A percentile compares a stretch with the other conserved stretches of the same genome.
These are phyloP conservation scores for Kradibia gibbosae DNA, from an alignment of 1,140 invertebrate genomes.

Conservation along the genomic window DNA sequence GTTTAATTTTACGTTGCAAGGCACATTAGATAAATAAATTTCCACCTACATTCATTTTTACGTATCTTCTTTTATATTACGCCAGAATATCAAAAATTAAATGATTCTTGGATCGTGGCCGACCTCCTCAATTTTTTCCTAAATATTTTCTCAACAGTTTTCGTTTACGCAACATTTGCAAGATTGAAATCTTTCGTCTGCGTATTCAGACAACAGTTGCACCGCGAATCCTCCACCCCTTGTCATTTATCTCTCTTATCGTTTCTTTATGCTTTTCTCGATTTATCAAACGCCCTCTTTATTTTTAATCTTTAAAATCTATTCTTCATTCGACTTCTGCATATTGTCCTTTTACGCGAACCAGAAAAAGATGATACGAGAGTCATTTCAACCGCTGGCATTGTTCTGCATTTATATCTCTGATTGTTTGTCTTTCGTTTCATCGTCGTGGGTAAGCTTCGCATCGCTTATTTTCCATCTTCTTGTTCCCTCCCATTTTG, in stretches of 20 bases:
- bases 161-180: neutral
- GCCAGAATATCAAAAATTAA: neutral
- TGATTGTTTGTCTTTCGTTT: neutral
- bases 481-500: too few relatives aligned
- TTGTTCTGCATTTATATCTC: neutral
- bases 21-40: too few relatives aligned
- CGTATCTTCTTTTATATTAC: too few relatives aligned
- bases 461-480: constrained; percentile 14
- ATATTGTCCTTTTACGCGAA: neutral
- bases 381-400: neutral
- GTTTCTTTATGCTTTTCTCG: neutral
- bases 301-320: neutral
- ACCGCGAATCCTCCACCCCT: neutral
- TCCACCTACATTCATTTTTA: too few relatives aligned
- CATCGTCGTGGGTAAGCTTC: neutral
- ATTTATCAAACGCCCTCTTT: neutral
- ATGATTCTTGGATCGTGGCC: neutral
- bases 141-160: neutral
- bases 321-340: neutral
- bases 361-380: neutral
- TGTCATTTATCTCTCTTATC: constrained; percentile 4
- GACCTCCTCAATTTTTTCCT: neutral
- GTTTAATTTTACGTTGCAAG: too few relatives aligned
- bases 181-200: constrained; percentile 16
- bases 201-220: neutral